A percentile compares a stretch with the other conserved stretches of the same genome.
Evolutionary conservation across 2,888 invertebrate genomes (phyloP).

Genomic region (Altica lythri): DNA sequence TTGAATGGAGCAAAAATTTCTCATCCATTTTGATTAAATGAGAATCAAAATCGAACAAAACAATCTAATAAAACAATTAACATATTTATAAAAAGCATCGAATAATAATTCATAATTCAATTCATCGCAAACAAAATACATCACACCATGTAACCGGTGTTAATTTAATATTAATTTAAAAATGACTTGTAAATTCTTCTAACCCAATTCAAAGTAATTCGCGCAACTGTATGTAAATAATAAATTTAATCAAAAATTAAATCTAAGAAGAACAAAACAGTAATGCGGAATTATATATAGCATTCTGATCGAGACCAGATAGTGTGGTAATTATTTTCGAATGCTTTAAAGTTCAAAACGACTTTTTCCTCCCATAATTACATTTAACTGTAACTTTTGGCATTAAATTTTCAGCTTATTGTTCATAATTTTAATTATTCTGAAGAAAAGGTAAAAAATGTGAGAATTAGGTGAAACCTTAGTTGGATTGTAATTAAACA

Average conservation of each 20-base stretch:
- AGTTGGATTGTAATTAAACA: constrained; percentile 21
- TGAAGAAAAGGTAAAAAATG: constrained; percentile 40
- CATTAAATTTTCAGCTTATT: constrained; percentile 38
- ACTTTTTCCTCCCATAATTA: constrained; percentile 36
- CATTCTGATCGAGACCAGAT: constrained; percentile 21
- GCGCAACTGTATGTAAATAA: constrained; percentile 16
- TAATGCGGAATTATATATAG: constrained; percentile 11
- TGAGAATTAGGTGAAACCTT: constrained; percentile 45
- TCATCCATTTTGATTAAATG: no score
- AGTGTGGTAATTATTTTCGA: constrained; percentile 28
- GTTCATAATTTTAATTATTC: constrained; percentile 44
- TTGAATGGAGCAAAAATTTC: no score
- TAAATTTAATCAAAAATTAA: constrained; percentile 9
- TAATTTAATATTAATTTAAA: constrained; percentile 10
- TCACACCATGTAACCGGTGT: neutral
- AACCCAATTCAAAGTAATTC: constrained; percentile 8
- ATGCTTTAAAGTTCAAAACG: constrained; percentile 29
- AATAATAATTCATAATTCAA: no score
- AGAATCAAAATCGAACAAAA: no score
- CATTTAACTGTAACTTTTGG: constrained; percentile 40
- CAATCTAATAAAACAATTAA: no score
- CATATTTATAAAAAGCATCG: no score
- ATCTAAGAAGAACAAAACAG: constrained; percentile 10
- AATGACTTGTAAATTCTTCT: constrained; percentile 9
- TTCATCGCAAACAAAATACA: no score